Base-by-base conservation (phyloP, 2,113 vertebrate species). In the Sapajus apella region DNA sequence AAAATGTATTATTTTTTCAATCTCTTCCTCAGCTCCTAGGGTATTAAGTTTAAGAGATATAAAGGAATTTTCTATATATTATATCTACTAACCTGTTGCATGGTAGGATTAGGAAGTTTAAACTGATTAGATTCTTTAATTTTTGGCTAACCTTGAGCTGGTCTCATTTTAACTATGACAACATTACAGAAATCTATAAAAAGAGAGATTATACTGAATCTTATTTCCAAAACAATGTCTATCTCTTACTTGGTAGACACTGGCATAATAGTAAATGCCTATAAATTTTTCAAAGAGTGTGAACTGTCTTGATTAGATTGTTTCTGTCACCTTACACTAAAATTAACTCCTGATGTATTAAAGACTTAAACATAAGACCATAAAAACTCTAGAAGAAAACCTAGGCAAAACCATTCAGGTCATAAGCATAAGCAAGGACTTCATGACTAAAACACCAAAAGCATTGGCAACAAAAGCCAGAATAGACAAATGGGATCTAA, bases 181-280 rank as follows among this genome's bases (percentile, higher is more conserved):
- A 97, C 94, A 97, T 92, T 84, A 79, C 21, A 97, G 73, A 84
- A 47, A 93, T 64, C 30, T 25, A 94, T 96, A 97, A 50, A 89
- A 79, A 97, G 86, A 97, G 47, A 43, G 5, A 50, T 87, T 97
- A 97, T 96, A 87, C 66, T 97, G 64, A 98, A 94, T 70, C 73
- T 6, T 45, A 47, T 70, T 87, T 98, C 79, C 95, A 98, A 70
- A 96, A 87, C 6, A 94, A 96, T 96, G 95, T 96, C 72, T 85
- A 27, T 58, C 3, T 47, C 97, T 97, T 35, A 93, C 56, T 97
- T 76, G 72, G 50, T 89, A 97, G 98, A 97, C 13, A 97, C 3
- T 75, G 40, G 95, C 40, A 94, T 77, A 21, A 96, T 73, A 97
- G 96, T 96, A 85, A 97, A 97, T 72, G 96, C 98, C 96, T 91